Conservation (phyloP, 92 coral and sea anemone species). For the Plumapathes pennacea region DNA sequence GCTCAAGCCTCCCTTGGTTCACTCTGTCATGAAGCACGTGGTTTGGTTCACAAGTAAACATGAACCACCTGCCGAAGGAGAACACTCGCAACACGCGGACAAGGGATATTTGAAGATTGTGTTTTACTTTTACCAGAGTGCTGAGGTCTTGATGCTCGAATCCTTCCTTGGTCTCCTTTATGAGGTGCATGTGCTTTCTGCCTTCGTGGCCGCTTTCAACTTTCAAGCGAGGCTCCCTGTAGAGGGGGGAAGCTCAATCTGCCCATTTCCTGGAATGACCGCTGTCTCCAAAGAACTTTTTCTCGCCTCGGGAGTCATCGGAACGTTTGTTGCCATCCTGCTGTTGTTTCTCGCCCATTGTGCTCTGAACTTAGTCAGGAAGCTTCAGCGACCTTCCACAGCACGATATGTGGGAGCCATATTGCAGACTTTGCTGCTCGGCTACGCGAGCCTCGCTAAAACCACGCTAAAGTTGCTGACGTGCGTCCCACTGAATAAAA, state of each 20-base stretch:
- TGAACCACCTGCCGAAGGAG: constrained; percentile 1
- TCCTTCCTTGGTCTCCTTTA: constrained; percentile 13
- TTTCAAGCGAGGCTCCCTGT: constrained; percentile 42
- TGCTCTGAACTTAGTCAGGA: constrained; percentile 18
- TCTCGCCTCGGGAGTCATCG: constrained; percentile 44
- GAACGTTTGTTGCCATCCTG: constrained; percentile 24
- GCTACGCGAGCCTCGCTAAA: constrained; percentile 67
- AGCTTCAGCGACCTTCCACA: constrained; percentile 33
- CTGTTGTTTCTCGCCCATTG: constrained; percentile 30
- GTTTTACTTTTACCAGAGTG: constrained; percentile 63
- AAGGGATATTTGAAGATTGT: constrained; percentile 48
- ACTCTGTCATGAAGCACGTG: constrained; percentile 33
- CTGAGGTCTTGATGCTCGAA: constrained; percentile 39
- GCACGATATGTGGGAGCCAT: constrained; percentile 69
- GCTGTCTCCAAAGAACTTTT: constrained; percentile 73
- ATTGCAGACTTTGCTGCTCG: constrained; percentile 76
- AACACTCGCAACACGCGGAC: not conserved
- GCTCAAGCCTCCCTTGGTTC: constrained; percentile 58
- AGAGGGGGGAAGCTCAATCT: constrained; percentile 23
- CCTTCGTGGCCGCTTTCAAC: constrained; percentile 64
- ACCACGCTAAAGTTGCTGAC: constrained; percentile 57
- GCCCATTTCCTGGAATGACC: constrained; percentile 81
- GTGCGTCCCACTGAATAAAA: constrained; percentile 55
- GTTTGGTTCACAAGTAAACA: constrained; percentile 47
- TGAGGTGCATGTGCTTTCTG: constrained; percentile 22